Base-by-base conservation (phyloP, 1,140 invertebrate genomes). In the Papilio polyxenes region DNA sequence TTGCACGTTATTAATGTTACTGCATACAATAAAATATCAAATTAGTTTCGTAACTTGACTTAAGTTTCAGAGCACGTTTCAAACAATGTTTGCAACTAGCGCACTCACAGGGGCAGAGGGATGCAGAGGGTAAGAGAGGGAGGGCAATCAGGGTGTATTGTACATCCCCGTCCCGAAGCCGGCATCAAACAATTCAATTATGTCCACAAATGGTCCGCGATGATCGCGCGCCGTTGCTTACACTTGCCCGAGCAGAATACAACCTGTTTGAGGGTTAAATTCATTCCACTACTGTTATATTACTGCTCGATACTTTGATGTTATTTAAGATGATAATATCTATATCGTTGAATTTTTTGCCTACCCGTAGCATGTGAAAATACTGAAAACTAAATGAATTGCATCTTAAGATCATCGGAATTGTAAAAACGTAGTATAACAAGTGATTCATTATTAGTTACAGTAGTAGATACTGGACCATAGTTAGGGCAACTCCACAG, bases 131-230 rank as follows among this genome's bases (percentile, higher is more conserved):
- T 20, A 59, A 31, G 23, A 31, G 23, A 37, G 23, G 65, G 23
- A 37, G 23, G 20, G 76, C 44, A 79, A 79, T 79, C 77, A 79
- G 53, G 44, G 31, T 8, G 13, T 62, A 79, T 79, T 79, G 77
- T 80, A 53, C 84, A 44, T 44, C 78, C 75, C 76, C 82, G 82
- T 79, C 80, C 84, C 80, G 17, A 31, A 37, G 59, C 81, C 72
- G 81, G 83, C 82, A 82, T 84, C 87, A 88, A 89, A 92, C 89
- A 91, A 92, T 92, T 92, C 90, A 92, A 93, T 93, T 92, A 93
- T 86, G 82, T 85, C 80, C 83, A 86, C 87, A 91, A 93, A 93
- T 92, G 90, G 87, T 69, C 83, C 87, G 90, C 86, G 87, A 93
- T 92, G 89, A 93, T 92, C 84, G 85, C 84, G 77, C 72, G 81